Percentiles rank a stretch among this genome's conserved stretches.
Conservation (phyloP, 1,140 invertebrate genomes). For the Eumaeus atala region DNA sequence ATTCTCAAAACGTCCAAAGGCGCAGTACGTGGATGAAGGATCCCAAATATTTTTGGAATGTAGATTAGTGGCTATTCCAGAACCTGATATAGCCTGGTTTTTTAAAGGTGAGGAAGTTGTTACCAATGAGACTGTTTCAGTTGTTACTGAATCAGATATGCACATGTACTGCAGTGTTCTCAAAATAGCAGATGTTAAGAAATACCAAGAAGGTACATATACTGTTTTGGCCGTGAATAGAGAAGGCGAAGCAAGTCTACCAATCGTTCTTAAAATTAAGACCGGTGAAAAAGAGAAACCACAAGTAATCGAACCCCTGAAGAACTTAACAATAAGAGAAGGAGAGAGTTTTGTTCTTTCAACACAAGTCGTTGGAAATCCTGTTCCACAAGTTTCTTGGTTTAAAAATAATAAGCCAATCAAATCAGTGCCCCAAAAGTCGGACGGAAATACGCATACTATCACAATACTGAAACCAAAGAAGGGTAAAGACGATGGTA, state of each 20-base stretch:
- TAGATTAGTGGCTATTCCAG: constrained; percentile 89
- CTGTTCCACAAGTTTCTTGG: constrained; percentile 86
- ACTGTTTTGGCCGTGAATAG: constrained; percentile 91
- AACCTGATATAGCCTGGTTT: constrained; percentile 91
- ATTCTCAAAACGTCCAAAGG: constrained; percentile 91
- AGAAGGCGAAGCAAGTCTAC: constrained; percentile 90
- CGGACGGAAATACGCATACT: constrained; percentile 81
- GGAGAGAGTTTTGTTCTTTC: constrained; percentile 84
- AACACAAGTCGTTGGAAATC: constrained; percentile 87
- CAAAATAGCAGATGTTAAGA: constrained; percentile 85
- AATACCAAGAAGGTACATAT: constrained; percentile 89
- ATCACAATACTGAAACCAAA: constrained; percentile 81
- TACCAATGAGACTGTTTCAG: constrained; percentile 79
- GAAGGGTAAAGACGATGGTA: constrained; percentile 79
- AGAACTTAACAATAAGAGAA: constrained; percentile 83
- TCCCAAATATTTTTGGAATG: constrained; percentile 88
- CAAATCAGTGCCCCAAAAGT: constrained; percentile 74
- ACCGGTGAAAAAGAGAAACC: constrained; percentile 85
- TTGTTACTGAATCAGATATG: constrained; percentile 88
- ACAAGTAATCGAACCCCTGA: constrained; percentile 86
- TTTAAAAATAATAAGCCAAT: constrained; percentile 84
- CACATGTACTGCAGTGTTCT: constrained; percentile 91
- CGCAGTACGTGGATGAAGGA: constrained; percentile 87
- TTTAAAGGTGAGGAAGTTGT: constrained; percentile 83
- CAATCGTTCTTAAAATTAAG: constrained; percentile 87